Percentiles rank a stretch among this genome's conserved stretches.
Evolutionary conservation across 2,797 vertebrate species (phyloP).

Genomic region (Squalus acanthias): DNA sequence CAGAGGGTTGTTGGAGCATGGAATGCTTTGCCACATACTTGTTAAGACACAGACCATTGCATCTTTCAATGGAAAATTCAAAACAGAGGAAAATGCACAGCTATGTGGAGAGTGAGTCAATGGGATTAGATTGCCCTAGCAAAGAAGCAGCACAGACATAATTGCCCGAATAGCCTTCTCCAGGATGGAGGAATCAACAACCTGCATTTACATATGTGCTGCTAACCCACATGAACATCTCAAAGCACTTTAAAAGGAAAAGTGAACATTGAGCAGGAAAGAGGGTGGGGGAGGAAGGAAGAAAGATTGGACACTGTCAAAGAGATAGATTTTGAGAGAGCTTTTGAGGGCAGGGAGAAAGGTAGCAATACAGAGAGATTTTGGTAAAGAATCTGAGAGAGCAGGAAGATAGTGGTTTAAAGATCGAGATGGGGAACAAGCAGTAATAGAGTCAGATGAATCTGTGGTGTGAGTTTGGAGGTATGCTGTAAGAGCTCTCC

Average conservation of each 20-base stretch:
- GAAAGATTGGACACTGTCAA: neutral
- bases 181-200: neutral
- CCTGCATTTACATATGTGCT: neutral
- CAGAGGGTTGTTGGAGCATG: neutral
- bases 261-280: neutral
- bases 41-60: too few species aligned
- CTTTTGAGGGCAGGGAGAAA: too few species aligned
- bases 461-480: neutral
- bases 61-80: neutral
- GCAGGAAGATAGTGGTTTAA: neutral
- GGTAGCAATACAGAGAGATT: too few species aligned
- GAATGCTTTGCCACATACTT: neutral
- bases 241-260: neutral
- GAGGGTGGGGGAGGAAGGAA: neutral
- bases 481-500: neutral
- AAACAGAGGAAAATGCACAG: neutral
- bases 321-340: neutral
- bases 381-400: neutral
- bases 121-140: neutral
- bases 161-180: neutral
- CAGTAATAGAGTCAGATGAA: neutral
- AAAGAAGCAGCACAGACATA: too few species aligned
- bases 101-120: neutral
- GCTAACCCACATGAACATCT: neutral
- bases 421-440: too few species aligned